Conservation (phyloP, 2,888 invertebrate genomes). For the Electrophaes corylata region DNA sequence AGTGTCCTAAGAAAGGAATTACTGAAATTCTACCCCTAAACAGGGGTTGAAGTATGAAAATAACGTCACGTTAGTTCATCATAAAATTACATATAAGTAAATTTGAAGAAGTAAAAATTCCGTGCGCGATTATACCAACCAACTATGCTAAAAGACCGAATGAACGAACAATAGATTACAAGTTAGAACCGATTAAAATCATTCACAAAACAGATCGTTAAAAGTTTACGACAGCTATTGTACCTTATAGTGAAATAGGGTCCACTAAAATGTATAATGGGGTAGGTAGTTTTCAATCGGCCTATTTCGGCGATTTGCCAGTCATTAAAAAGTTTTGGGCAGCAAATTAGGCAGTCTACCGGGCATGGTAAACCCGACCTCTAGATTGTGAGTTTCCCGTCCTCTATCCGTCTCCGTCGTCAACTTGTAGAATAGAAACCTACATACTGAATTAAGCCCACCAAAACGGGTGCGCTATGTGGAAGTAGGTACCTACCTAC, state of each 20-base stretch:
- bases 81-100: not conserved
- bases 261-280: constrained; percentile 20
- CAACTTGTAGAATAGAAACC: not conserved
- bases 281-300: constrained; percentile 24
- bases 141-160: constrained; percentile 18
- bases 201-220: constrained; percentile 26
- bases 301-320: constrained; percentile 30
- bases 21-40: too few relatives aligned
- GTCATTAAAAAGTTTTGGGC: constrained; percentile 35
- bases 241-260: constrained; percentile 18
- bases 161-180: constrained; percentile 21
- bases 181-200: constrained; percentile 17
- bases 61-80: too few relatives aligned
- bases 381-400: not conserved
- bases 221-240: constrained; percentile 19
- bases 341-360: constrained; percentile 9
- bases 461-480: too few relatives aligned
- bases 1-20: too few relatives aligned
- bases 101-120: not conserved
- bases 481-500: too few relatives aligned
- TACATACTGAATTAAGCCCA: too few relatives aligned
- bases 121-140: constrained; percentile 24
- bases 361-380: not conserved
- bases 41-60: too few relatives aligned
- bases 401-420: not conserved